A percentile compares a stretch with the other conserved stretches of the same genome.
These are phyloP conservation scores for Grammomys dolichurus DNA, from an alignment of 2,113 vertebrate genomes.

Conservation along the genomic window DNA sequence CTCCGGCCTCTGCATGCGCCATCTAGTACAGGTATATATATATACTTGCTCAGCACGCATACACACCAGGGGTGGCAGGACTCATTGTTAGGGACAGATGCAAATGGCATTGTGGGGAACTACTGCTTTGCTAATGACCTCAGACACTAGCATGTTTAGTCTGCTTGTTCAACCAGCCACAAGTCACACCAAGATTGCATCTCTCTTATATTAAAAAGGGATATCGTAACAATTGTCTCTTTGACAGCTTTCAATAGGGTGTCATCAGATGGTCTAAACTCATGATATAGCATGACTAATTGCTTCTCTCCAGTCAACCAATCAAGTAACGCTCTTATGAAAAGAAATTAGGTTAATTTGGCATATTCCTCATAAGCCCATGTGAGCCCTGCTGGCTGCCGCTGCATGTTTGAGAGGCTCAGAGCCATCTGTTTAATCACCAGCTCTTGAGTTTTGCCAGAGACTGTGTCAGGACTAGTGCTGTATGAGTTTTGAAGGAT, in stretches of 20 bases:
- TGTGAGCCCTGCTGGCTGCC: background rate
- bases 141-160: background rate
- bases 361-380: background rate
- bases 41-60: background rate
- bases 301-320: conserved; percentile 44
- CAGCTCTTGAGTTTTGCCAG: background rate
- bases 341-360: conserved; percentile 66
- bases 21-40: too few species aligned
- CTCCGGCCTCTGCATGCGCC: background rate
- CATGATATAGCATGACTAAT: background rate
- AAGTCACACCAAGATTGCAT: background rate
- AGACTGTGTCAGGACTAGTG: background rate
- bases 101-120: background rate
- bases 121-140: background rate
- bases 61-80: background rate
- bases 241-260: conserved; percentile 37
- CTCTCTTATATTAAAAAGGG: background rate
- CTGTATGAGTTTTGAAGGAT: conserved; percentile 39
- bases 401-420: conserved; percentile 19
- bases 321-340: background rate
- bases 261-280: conserved; percentile 48
- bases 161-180: background rate
- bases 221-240: background rate
- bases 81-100: background rate
- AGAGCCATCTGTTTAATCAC: conserved; percentile 40